Base-by-base conservation (phyloP, 1,140 invertebrate genomes). In the Campodea augens region DNA sequence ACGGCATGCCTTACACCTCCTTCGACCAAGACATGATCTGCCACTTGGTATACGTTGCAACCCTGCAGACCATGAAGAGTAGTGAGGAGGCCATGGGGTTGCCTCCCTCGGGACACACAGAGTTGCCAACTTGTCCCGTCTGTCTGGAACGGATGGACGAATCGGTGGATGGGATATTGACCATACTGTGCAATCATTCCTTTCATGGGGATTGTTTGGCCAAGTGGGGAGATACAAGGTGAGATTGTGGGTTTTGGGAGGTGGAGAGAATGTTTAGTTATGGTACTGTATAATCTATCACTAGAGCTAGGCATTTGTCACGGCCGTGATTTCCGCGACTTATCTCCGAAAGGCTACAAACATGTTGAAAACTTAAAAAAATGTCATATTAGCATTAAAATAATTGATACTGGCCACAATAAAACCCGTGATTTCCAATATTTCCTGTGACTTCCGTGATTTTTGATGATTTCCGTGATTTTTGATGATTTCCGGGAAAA, bases 81-180 rank as follows among this genome's bases (percentile, higher is more conserved):
- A 79, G 71, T n/a, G n/a, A n/a, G 32, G 70, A 73, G 51, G 73
- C 74, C 38, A 70, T 72, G n/a, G 63, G 72, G 21, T 49, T 65
- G 18, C 76, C 82, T 1, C 71, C 78, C 1, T 62, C 70, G n/a
- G 75, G 79, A 1, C 78, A 91, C 52, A 92, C 89, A 1, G 96
- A 98, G 65, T 66, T 98, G 43, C 93, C 93, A n/a, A 93, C 84
- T 3, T 99, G 96, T 66, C 86, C 93, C 5, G 90, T 97, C 15
- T 97, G 92, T 60, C 61, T 92, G 58, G 95, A 99, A 63, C 74
- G 90, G 54, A 96, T 90, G 91, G 92, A 99, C 64, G 92, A 98
- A 64, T 90, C 85, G 49, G 86, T 97, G 1, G 92, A 98, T 63
- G 91, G 92, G 2, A 82, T 98, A 50, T 68, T 98, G 44, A 98